phyloP scores from a whole-genome alignment of 2,113 vertebrate genomes.

The human region DNA sequence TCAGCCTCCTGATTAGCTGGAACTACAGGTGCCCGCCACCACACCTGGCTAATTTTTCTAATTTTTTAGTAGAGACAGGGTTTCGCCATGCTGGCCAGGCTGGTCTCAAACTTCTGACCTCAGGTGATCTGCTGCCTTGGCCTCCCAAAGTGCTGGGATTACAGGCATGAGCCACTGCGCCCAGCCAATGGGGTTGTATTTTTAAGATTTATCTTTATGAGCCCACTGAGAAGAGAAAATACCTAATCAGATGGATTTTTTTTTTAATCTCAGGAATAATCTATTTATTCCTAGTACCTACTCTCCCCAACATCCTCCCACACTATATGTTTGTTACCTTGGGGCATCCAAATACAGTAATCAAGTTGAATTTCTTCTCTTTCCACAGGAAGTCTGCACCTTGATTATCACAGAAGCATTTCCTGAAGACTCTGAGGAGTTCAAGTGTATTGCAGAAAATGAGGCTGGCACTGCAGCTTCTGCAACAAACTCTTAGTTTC shows the following conservation, averaged over 20 bases:
- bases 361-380: conserved; percentile 42
- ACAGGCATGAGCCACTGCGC: neutral
- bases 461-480: conserved; percentile 88
- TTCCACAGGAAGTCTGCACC: conserved; percentile 93
- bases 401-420: conserved; percentile 93
- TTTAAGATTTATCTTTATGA: conserved; percentile 26
- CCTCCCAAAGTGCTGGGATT: neutral
- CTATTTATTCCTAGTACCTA: neutral
- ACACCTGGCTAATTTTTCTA: neutral
- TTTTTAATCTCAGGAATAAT: neutral
- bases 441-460: conserved; percentile 91
- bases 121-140: neutral
- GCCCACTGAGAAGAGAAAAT: neutral
- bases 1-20: neutral
- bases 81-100: neutral
- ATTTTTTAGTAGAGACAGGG: neutral
- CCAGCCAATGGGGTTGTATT: neutral
- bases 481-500: conserved; percentile 88
- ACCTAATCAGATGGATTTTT: neutral
- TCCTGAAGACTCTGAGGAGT: conserved; percentile 92
- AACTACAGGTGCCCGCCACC: neutral
- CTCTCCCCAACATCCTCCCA: neutral
- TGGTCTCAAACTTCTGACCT: neutral
- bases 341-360: neutral
- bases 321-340: neutral